Conservation (phyloP, 2,113 vertebrate genomes). For the Eurypyga helias region DNA sequence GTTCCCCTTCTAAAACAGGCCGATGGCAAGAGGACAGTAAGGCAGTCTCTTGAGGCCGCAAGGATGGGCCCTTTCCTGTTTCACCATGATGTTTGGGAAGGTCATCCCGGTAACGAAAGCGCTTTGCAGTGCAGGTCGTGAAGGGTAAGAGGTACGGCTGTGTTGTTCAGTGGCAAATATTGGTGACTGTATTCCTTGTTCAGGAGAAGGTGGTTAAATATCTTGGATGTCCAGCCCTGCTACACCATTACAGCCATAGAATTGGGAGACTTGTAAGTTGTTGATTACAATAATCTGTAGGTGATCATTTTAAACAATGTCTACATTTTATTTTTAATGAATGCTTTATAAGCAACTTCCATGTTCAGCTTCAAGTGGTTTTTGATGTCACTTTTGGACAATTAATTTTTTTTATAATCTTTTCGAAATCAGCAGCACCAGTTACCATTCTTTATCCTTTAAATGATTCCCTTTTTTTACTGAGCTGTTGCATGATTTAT, state of each 20-base stretch:
- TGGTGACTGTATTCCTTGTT: background rate
- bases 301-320: slow-evolving; percentile 44
- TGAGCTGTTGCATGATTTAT: slow-evolving; percentile 82
- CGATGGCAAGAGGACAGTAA: slow-evolving; percentile 1
- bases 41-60: background rate
- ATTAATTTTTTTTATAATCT: slow-evolving; percentile 66
- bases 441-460: slow-evolving; percentile 73
- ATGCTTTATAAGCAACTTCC: slow-evolving; percentile 62
- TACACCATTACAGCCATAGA: background rate
- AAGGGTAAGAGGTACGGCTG: background rate
- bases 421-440: slow-evolving; percentile 71
- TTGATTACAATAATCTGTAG: slow-evolving; percentile 44
- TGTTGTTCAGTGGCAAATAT: background rate
- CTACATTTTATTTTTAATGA: slow-evolving; percentile 43
- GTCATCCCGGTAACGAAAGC: background rate
- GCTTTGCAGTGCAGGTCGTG: background rate
- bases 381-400: slow-evolving; percentile 63
- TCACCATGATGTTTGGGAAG: background rate
- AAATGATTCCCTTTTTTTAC: slow-evolving; percentile 74
- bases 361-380: slow-evolving; percentile 61
- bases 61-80: background rate
- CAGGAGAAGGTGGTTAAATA: background rate
- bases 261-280: slow-evolving; percentile 1
- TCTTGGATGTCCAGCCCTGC: background rate
- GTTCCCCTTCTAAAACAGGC: slow-evolving; percentile 20